Conservation (phyloP, 2,113 vertebrate genomes). For the Rhipidura dahli region DNA sequence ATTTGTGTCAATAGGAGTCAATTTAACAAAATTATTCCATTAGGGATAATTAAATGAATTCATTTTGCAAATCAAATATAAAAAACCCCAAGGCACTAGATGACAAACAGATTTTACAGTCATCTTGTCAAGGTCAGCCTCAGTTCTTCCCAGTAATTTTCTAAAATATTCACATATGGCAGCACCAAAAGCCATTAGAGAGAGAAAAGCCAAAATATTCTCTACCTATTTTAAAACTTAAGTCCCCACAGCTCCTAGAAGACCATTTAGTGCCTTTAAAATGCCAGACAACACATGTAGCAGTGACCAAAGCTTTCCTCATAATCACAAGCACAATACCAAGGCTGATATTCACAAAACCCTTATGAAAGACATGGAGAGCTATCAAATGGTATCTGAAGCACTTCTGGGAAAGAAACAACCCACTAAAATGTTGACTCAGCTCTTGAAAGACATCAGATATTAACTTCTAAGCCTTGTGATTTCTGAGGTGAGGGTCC, state of each 20-base stretch:
- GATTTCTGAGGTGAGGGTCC: background rate
- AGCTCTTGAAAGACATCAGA: background rate
- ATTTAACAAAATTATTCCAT: background rate
- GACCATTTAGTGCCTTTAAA: background rate
- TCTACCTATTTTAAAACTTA: background rate
- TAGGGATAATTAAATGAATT: background rate
- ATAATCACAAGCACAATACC: background rate
- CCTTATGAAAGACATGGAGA: accelerated
- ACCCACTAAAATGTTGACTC: background rate
- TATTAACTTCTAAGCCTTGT: background rate
- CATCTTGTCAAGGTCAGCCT: background rate
- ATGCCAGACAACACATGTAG: background rate
- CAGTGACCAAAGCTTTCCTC: background rate
- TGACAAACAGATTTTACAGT: background rate
- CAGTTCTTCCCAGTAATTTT: background rate
- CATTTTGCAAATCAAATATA: constrained; percentile 10
- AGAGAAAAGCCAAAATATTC: background rate
- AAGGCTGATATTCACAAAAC: background rate
- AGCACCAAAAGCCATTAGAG: background rate
- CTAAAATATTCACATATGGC: background rate
- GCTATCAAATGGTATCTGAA: background rate
- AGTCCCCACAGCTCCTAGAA: background rate
- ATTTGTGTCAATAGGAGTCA: background rate
- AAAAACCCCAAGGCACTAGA: background rate
- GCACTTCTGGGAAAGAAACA: background rate